Evolutionary conservation across 2,888 invertebrate genomes (phyloP).

Genomic region (Leptura quadrifasciata): DNA sequence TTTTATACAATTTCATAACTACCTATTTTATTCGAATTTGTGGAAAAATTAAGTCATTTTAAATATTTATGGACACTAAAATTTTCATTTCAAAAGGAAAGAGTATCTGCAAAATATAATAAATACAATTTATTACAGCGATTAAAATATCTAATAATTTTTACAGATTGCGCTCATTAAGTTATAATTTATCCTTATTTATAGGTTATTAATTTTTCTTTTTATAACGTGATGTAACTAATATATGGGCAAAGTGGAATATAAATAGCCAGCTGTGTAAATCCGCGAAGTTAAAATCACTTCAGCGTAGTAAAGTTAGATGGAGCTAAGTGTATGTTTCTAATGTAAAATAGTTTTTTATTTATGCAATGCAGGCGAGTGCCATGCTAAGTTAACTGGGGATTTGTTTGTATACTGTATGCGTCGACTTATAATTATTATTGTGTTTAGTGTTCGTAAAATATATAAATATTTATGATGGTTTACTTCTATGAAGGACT

Average conservation of each 20-base stretch:
- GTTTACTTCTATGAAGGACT: too few species aligned
- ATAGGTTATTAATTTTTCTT: slow-evolving; percentile 14
- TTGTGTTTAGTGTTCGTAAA: too few species aligned
- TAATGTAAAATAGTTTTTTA: neutral
- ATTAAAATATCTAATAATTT: slow-evolving; percentile 17
- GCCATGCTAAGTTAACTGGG: too few species aligned
- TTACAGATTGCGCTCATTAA: slow-evolving; percentile 16
- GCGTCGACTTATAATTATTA: too few species aligned
- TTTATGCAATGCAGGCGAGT: too few species aligned
- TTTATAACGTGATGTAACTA: neutral
- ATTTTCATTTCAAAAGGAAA: neutral
- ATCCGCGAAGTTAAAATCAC: too few species aligned
- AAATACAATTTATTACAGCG: neutral
- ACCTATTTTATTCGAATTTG: neutral
- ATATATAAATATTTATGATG: too few species aligned
- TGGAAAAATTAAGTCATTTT: neutral
- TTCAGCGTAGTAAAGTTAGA: neutral
- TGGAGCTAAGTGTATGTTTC: neutral
- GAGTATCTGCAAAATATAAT: neutral
- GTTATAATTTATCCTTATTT: slow-evolving; percentile 7
- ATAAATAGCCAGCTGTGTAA: neutral
- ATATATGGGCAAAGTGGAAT: neutral
- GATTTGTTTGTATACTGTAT: too few species aligned
- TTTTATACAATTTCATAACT: neutral
- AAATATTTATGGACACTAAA: slow-evolving; percentile 3